phyloP scores from a whole-genome alignment of 2,113 vertebrate genomes.

The Myotis davidii region DNA sequence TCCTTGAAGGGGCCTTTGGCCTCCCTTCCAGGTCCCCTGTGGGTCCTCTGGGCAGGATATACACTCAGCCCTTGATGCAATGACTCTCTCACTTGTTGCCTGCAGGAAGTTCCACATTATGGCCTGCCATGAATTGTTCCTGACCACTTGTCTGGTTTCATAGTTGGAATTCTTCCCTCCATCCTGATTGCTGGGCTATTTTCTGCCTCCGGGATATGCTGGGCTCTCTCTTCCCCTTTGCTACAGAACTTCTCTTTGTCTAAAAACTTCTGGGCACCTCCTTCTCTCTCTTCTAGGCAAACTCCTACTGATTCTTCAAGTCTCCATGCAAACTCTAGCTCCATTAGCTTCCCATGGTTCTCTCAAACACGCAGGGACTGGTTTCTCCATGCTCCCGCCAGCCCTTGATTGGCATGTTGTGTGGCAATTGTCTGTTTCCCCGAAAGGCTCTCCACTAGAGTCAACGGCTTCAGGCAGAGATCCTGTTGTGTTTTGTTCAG shows the following conservation, averaged over 20 bases:
- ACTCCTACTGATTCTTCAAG: background rate
- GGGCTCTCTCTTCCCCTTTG: background rate
- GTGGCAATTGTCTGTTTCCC: too few species aligned
- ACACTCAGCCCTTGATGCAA: background rate
- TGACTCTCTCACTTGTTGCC: background rate
- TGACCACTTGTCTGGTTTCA: background rate
- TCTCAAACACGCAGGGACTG: background rate
- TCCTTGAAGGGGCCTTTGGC: background rate
- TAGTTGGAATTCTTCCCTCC: background rate
- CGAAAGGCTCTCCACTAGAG: background rate
- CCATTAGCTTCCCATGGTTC: background rate
- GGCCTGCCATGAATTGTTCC: background rate
- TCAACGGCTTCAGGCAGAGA: background rate
- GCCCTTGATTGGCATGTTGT: rapidly evolving
- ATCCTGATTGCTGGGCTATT: background rate
- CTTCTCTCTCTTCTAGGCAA: background rate
- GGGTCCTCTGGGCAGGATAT: background rate
- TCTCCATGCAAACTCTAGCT: background rate
- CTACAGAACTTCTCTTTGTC: background rate
- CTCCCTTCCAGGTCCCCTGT: background rate
- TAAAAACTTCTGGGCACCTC: background rate
- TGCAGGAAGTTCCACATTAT: background rate
- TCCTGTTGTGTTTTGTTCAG: background rate
- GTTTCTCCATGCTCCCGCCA: background rate
- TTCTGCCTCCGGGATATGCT: background rate